Evolutionary conservation across 2,797 vertebrate genomes (phyloP).

Genomic region (Cetoscarus ocellatus): DNA sequence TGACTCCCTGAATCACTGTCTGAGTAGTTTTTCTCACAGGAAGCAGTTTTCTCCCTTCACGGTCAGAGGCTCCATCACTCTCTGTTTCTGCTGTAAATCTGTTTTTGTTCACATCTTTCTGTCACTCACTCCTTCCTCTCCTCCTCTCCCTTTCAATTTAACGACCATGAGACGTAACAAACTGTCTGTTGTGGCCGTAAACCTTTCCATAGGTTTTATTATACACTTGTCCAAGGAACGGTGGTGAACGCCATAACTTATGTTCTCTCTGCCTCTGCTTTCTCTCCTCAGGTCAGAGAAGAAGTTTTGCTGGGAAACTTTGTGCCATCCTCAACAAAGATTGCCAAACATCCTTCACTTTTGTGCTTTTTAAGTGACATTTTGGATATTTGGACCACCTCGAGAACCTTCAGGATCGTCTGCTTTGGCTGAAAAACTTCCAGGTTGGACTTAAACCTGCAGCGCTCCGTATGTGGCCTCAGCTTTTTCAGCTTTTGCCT

Average conservation of each 20-base stretch:
- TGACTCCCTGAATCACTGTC: no score
- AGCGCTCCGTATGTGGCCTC: not conserved
- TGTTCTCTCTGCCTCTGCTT: not conserved
- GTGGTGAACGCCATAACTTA: not conserved
- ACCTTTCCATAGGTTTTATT: not conserved
- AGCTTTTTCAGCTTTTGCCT: not conserved
- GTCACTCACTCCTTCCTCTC: not conserved
- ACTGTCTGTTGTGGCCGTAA: not conserved
- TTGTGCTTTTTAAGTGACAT: not conserved
- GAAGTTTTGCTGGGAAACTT: slow-evolving; percentile 26
- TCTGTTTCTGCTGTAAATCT: slow-evolving; percentile 24
- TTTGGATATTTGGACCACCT: slow-evolving; percentile 9
- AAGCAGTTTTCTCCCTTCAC: not conserved
- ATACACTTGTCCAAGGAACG: not conserved
- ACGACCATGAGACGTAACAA: slow-evolving; percentile 4
- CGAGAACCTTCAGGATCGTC: slow-evolving; percentile 1
- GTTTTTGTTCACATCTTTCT: slow-evolving; percentile 3
- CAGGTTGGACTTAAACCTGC: no score
- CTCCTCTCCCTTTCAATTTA: not conserved
- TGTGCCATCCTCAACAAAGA: slow-evolving; percentile 33
- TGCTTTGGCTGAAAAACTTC: not conserved
- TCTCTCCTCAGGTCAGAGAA: slow-evolving; percentile 51
- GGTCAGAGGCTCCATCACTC: slow-evolving; percentile 6
- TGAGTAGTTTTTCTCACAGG: not conserved
- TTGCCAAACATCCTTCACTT: not conserved